A percentile compares a stretch with the other conserved stretches of the same genome.
Conservation (phyloP, 2,888 invertebrate species). For the Ichneumon xanthorius region DNA sequence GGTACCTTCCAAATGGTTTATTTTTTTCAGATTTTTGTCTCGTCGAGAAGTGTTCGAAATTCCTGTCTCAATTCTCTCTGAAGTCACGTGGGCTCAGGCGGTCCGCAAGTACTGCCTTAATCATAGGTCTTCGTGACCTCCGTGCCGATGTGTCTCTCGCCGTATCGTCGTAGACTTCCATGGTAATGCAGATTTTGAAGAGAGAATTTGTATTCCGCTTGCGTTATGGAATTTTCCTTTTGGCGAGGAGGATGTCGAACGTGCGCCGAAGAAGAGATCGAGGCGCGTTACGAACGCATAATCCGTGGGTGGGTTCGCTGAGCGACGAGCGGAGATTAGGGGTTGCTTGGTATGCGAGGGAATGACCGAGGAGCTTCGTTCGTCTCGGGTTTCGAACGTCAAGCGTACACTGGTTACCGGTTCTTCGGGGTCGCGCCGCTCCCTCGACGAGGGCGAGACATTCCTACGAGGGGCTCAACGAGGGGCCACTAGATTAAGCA, state of each 20-base stretch:
- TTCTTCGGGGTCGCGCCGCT: slow-evolving; percentile 28
- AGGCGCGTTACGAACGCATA: not conserved
- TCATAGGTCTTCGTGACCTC: too few relatives aligned
- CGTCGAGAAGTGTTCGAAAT: too few relatives aligned
- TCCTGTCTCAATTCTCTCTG: too few relatives aligned
- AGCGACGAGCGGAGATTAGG: slow-evolving; percentile 67
- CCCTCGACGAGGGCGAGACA: slow-evolving; percentile 29
- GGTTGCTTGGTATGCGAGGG: slow-evolving; percentile 64
- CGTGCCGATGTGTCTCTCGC: not conserved
- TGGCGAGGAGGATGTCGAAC: not conserved
- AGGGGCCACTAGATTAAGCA: slow-evolving; percentile 48
- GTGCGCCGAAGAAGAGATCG: not conserved
- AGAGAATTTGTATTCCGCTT: not conserved
- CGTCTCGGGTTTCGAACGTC: slow-evolving; percentile 43
- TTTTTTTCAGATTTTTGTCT: too few relatives aligned
- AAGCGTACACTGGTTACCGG: slow-evolving; percentile 49
- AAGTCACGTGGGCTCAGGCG: too few relatives aligned
- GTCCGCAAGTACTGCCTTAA: too few relatives aligned
- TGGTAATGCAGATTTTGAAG: not conserved
- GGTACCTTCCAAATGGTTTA: too few relatives aligned
- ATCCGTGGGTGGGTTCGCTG: slow-evolving; percentile 21
- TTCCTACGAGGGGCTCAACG: slow-evolving; percentile 50
- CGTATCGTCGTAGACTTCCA: not conserved
- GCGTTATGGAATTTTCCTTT: not conserved
- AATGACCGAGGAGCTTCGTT: slow-evolving; percentile 48